These are phyloP conservation scores for Tauraco erythrolophus DNA, from an alignment of 2,113 vertebrate genomes.

Conservation along the genomic window DNA sequence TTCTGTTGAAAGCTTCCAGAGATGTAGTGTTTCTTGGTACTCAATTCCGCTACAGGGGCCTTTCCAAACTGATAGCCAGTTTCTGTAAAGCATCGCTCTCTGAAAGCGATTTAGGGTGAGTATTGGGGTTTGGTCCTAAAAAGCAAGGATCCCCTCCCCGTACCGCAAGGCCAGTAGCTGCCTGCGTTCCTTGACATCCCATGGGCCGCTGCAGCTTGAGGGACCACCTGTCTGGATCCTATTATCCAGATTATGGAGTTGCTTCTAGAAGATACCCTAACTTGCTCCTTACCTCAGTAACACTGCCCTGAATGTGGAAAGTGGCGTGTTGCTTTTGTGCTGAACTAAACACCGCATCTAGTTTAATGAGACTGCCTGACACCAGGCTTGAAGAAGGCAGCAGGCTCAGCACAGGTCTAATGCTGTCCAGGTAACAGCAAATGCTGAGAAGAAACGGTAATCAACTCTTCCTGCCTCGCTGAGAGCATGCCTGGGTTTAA, in stretches of 20 bases:
- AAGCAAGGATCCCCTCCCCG: accelerated
- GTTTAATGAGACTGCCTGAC: not conserved
- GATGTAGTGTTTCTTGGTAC: not conserved
- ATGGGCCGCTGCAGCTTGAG: not conserved
- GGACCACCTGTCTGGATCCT: not conserved
- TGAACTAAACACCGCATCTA: not conserved
- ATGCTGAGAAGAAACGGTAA: not conserved
- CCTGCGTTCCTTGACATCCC: not conserved
- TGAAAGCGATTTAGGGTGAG: not conserved
- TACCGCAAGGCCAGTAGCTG: not conserved
- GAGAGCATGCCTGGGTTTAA: not conserved
- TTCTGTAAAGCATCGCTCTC: not conserved
- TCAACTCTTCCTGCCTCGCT: not conserved
- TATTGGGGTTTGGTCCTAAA: not conserved
- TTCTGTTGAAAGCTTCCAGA: not conserved
- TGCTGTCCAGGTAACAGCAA: not conserved
- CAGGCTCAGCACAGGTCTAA: not conserved
- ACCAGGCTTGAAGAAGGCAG: not conserved
- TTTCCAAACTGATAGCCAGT: not conserved
- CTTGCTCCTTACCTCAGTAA: not conserved
- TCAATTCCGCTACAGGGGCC: not conserved
- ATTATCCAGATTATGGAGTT: not conserved
- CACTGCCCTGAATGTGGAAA: not conserved
- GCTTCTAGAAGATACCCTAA: not conserved
- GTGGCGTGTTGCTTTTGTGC: not conserved